Evolutionary conservation across 2,797 vertebrate species (phyloP).

Genomic region (Xiphophorus birchmanni): DNA sequence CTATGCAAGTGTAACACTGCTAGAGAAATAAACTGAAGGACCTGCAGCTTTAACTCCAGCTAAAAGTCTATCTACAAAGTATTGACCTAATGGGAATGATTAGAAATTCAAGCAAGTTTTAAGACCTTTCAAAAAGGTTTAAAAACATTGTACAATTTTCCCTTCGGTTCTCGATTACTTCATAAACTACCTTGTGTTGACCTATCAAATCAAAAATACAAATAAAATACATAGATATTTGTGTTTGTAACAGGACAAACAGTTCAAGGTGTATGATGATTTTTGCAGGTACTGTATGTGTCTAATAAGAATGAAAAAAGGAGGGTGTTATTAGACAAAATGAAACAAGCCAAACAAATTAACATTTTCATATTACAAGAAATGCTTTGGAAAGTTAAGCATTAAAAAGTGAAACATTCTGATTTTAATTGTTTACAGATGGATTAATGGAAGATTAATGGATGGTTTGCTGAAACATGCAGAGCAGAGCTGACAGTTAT

Average conservation of each 20-base stretch:
- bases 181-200: not conserved
- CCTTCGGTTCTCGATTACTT: not conserved
- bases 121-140: not conserved
- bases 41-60: not conserved
- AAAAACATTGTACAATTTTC: not conserved
- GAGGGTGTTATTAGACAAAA: conserved; percentile 14
- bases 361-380: conserved; percentile 52
- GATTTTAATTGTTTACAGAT: conserved; percentile 28
- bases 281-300: conserved; percentile 15
- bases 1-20: not conserved
- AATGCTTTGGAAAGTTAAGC: conserved; percentile 13
- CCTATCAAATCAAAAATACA: not conserved
- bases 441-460: conserved; percentile 41
- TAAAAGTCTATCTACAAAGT: not conserved
- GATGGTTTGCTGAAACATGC: conserved; percentile 47
- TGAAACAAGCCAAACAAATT: conserved; percentile 61
- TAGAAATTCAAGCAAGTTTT: not conserved
- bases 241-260: not conserved
- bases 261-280: not conserved
- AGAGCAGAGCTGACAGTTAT: conserved; percentile 59
- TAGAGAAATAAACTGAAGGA: not conserved
- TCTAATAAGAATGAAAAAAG: conserved; percentile 39
- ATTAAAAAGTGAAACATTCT: conserved; percentile 35
- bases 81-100: not conserved
- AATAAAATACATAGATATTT: not conserved